Conservation (phyloP, 2,113 vertebrate species). For the Cnemophilus loriae region DNA sequence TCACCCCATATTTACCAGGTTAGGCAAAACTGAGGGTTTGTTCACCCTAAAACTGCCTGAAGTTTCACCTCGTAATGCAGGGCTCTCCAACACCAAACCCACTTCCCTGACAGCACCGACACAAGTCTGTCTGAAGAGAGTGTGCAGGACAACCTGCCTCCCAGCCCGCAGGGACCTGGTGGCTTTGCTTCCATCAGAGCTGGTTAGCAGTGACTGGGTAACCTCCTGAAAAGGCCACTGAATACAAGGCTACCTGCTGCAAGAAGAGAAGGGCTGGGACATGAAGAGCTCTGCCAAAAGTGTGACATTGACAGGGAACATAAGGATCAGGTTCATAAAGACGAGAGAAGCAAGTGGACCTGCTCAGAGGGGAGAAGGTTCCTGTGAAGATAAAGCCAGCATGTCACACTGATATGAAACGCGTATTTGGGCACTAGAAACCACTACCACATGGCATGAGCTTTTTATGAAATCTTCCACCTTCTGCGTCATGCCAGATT, state of each 20-base stretch:
- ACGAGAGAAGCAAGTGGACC: neutral
- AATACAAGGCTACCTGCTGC: neutral
- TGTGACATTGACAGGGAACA: neutral
- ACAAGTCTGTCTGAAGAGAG: neutral
- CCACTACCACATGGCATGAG: neutral
- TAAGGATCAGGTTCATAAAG: neutral
- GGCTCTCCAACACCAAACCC: neutral
- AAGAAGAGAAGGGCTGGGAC: neutral
- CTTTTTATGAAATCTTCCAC: slow-evolving; percentile 12
- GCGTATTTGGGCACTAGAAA: neutral
- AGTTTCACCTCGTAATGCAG: neutral
- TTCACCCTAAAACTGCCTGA: neutral
- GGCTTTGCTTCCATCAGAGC: neutral
- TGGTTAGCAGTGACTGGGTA: neutral
- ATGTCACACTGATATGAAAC: neutral
- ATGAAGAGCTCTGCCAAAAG: neutral
- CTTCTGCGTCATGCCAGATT: neutral
- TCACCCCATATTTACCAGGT: neutral
- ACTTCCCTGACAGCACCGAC: neutral
- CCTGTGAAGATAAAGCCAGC: neutral
- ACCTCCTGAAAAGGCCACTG: fast-evolving
- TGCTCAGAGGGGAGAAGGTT: neutral
- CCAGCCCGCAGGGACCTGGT: neutral
- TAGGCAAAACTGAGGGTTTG: neutral
- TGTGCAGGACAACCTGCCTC: fast-evolving